Conservation (phyloP, 1,140 invertebrate genomes). For the Gryllus bimaculatus region DNA sequence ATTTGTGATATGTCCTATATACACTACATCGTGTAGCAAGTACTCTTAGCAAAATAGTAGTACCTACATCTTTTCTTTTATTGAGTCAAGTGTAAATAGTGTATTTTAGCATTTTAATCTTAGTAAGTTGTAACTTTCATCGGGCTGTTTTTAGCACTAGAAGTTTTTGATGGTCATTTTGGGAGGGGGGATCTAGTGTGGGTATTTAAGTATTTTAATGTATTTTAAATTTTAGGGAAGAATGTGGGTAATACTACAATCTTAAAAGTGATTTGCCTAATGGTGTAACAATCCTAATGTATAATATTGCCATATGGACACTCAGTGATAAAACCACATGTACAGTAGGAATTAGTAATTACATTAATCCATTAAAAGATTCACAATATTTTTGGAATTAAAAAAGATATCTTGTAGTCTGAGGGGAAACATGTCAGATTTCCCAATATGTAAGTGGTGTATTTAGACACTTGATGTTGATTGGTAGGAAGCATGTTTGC, state of each 20-base stretch:
- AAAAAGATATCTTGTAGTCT: background rate
- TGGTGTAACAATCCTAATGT: conserved; percentile 4
- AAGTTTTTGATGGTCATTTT: background rate
- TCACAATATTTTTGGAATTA: conserved; percentile 6
- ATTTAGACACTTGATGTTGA: background rate
- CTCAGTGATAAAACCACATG: background rate
- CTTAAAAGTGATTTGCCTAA: conserved; percentile 1
- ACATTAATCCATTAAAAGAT: background rate
- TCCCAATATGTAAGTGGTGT: background rate
- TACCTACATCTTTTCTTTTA: conserved; percentile 1
- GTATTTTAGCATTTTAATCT: conserved; percentile 2
- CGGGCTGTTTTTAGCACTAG: background rate
- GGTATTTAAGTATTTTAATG: conserved; percentile 1
- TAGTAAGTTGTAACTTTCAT: background rate
- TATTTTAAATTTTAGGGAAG: background rate
- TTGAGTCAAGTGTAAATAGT: background rate
- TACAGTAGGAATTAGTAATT: background rate
- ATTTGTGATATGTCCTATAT: conserved; percentile 2
- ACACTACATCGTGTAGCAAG: background rate
- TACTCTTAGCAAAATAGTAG: background rate
- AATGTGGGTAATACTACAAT: background rate
- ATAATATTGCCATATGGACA: conserved; percentile 5
- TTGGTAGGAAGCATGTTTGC: conserved; percentile 3
- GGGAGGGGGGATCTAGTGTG: background rate
- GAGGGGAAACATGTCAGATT: background rate